Base-by-base conservation (phyloP, 2,113 vertebrate genomes). In the Tauraco erythrolophus region DNA sequence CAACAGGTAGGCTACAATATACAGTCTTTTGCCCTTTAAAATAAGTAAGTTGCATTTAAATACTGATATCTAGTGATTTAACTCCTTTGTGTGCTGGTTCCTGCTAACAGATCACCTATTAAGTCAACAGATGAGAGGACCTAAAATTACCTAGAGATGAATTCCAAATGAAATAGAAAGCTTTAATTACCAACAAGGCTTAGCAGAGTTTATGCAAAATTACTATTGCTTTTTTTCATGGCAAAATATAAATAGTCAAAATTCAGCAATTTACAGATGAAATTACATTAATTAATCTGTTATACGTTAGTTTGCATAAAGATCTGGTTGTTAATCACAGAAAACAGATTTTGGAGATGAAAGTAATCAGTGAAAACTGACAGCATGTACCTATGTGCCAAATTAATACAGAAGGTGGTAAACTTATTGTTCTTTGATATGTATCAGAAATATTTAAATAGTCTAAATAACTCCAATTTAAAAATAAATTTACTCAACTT, bases 341-440 rank as follows among this genome's bases (percentile, higher is more conserved):
- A 43, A 84, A 80, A 76, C 14, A 78, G 4, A 30, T 39, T 74
- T 78, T 54, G 24, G n/a, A 89, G 17, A 62, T 75, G 11, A 65
- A 92, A 80, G 7, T 37, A 71, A 31, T 37, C 35, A 33, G 10
- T 66, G 33, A 70, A 87, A 94, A 37, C n/a, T 89, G 27, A 37
- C 3, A 5, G 2, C 19, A 45, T 43, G 8, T 54, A 41, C 3
- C 0, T 28, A 62, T n/a, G 8, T 45, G 13, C 4, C 25, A 70
- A n/a, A 78, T 58, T 66, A 89, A 41, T 53, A 54, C 30, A 41
- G 19, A 65, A 9, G 45, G 18, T 23, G 8, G 60, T 57, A 71
- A 72, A 56, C 2, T 7, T 61, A 19, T 5, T 77, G 6, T 22
- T 78, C 11, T 80, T 91, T 80, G 5, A 48, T 51, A 72, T 30